A percentile compares a stretch with the other conserved stretches of the same genome.
Conservation (phyloP, 2,888 invertebrate genomes). For the Spodoptera picta region DNA sequence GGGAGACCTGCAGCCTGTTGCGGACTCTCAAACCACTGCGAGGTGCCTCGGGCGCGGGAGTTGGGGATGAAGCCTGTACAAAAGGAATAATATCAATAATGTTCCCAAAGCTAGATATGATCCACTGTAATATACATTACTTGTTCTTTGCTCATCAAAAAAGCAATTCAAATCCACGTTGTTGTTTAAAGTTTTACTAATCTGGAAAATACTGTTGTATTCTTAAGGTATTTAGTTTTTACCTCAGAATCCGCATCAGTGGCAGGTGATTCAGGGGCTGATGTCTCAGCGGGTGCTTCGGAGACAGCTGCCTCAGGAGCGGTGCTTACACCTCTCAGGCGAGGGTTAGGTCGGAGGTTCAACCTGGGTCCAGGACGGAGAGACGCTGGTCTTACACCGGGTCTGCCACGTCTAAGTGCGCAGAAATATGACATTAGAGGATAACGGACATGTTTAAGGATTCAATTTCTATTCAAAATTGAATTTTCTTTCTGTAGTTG, state of each 20-base stretch:
- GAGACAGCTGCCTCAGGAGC: conserved; percentile 81
- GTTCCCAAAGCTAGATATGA: neutral
- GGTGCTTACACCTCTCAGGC: conserved; percentile 85
- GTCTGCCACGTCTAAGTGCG: conserved; percentile 75
- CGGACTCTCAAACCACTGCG: conserved; percentile 75
- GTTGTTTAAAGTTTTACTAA: too few species aligned
- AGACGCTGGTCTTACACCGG: conserved; percentile 83
- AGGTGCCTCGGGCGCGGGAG: conserved; percentile 74
- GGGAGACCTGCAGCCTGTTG: conserved; percentile 81
- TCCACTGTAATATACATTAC: too few species aligned
- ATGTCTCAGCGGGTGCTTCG: conserved; percentile 80
- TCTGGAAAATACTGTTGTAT: too few species aligned
- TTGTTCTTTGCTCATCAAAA: too few species aligned
- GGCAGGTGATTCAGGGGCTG: conserved; percentile 73
- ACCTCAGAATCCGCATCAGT: conserved; percentile 81
- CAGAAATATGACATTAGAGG: too few species aligned
- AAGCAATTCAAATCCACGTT: too few species aligned
- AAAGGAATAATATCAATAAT: neutral
- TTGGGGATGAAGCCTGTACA: conserved; percentile 70
- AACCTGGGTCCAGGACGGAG: conserved; percentile 91
- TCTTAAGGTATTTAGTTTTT: conserved; percentile 3
- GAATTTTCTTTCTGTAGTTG: too few species aligned
- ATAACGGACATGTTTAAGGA: too few species aligned
- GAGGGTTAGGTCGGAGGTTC: conserved; percentile 83
- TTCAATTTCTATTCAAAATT: too few species aligned